Percentiles rank a stretch among this genome's conserved stretches.
These are phyloP conservation scores for Hylyphantes graminicola DNA, from an alignment of 1,140 invertebrate genomes.

Conservation along the genomic window DNA sequence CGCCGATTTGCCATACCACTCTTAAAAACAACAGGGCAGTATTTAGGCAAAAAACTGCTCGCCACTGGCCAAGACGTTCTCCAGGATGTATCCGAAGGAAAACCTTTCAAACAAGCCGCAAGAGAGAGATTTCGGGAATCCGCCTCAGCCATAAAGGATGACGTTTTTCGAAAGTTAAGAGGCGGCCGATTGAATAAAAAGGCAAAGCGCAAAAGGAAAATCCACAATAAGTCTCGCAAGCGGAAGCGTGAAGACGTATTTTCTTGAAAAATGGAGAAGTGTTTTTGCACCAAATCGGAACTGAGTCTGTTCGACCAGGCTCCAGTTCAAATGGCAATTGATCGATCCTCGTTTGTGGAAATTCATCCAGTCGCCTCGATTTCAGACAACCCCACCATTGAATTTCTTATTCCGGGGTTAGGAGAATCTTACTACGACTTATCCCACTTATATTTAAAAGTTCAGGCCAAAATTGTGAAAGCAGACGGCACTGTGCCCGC, in stretches of 20 bases:
- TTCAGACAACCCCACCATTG: not conserved
- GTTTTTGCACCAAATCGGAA: not conserved
- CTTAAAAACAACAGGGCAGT: not conserved
- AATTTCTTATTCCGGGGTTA: not conserved
- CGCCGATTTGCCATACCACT: not conserved
- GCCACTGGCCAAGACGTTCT: not conserved
- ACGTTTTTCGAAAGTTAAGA: not conserved
- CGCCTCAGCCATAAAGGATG: not conserved
- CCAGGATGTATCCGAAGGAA: slow-evolving; percentile 1
- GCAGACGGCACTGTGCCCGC: not conserved
- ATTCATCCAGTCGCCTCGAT: not conserved
- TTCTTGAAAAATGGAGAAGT: not conserved
- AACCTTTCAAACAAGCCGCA: not conserved
- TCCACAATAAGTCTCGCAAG: not conserved
- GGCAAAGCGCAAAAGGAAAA: no score
- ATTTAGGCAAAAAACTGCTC: not conserved
- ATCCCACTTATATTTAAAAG: not conserved
- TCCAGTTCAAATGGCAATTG: not conserved
- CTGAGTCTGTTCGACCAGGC: not conserved
- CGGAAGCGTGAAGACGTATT: not conserved
- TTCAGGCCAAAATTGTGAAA: not conserved
- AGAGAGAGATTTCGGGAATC: not conserved
- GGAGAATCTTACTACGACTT: not conserved
- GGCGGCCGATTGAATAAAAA: not conserved
- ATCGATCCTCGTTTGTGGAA: not conserved